These are phyloP conservation scores for Benitochromis conjunctus DNA, from an alignment of 2,113 vertebrate genomes.

Conservation along the genomic window DNA sequence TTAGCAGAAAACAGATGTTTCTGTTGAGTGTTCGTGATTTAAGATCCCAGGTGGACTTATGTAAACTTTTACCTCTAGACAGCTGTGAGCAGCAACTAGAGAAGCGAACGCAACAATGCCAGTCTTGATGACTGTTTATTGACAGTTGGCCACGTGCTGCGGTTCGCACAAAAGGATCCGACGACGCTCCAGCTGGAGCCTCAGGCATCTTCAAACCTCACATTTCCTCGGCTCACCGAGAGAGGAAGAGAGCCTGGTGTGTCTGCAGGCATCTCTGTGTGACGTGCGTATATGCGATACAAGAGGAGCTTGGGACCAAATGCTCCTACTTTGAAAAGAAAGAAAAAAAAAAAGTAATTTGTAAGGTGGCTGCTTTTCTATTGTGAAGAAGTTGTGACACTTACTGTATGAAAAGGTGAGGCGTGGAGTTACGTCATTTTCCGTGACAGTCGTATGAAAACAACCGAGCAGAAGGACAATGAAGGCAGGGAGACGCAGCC, in stretches of 20 bases:
- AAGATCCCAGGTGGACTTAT: not conserved
- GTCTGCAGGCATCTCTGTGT: not conserved
- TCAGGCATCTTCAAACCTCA: slow-evolving; percentile 3
- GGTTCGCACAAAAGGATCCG: not conserved
- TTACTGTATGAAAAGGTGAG: slow-evolving; percentile 77
- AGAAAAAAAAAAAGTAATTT: not conserved
- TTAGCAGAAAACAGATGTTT: not conserved
- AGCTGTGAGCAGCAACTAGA: not conserved
- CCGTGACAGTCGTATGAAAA: slow-evolving; percentile 29
- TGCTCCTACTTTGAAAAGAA: not conserved
- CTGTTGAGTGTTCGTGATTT: not conserved
- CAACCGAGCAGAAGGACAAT: slow-evolving; percentile 42
- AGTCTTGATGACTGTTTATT: slow-evolving; percentile 11
- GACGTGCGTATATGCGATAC: not conserved
- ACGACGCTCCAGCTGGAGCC: slow-evolving; percentile 2
- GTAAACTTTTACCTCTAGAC: not conserved
- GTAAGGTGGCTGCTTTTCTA: not conserved
- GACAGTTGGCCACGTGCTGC: slow-evolving; percentile 25
- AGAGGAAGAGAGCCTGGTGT: not conserved
- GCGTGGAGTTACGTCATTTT: slow-evolving; percentile 74
- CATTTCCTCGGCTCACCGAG: not conserved
- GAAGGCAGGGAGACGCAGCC: slow-evolving; percentile 42
- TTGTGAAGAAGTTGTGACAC: slow-evolving; percentile 13
- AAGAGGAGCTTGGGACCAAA: not conserved
- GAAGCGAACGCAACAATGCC: not conserved